A percentile compares a stretch with the other conserved stretches of the same genome.
Conservation (phyloP, 1,140 invertebrate species). For the Neotoxoptera formosana region DNA sequence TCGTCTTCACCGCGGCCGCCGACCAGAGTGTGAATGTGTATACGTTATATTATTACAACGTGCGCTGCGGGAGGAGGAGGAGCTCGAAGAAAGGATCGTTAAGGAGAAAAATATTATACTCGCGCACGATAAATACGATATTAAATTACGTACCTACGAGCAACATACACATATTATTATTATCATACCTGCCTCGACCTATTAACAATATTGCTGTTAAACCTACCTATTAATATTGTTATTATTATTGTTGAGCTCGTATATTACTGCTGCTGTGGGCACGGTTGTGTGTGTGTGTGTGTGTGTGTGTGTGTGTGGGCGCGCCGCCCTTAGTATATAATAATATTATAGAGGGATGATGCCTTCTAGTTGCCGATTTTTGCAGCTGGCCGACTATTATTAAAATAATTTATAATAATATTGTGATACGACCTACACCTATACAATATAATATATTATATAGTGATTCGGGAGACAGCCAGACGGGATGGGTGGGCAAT, state of each 20-base stretch:
- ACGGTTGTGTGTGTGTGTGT: too few relatives aligned
- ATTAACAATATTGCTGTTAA: too few relatives aligned
- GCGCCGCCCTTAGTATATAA: not conserved
- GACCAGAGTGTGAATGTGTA: conserved; percentile 28
- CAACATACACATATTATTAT: not conserved
- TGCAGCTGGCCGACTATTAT: not conserved
- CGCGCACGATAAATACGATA: not conserved
- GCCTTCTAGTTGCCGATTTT: not conserved
- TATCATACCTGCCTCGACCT: not conserved
- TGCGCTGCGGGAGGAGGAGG: not conserved
- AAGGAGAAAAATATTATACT: conserved; percentile 46
- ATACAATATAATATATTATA: not conserved
- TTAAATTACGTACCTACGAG: conserved; percentile 38
- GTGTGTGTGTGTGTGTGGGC: not conserved
- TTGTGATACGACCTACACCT: not conserved
- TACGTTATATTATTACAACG: not conserved
- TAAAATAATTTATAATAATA: too few relatives aligned
- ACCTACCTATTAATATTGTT: too few relatives aligned
- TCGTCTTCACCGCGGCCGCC: not conserved
- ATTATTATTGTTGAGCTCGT: too few relatives aligned
- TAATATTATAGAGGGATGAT: too few relatives aligned
- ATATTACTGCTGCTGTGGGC: too few relatives aligned
- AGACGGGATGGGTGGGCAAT: not conserved
- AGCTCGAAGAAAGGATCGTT: conserved; percentile 55
- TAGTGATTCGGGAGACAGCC: not conserved